phyloP scores from a whole-genome alignment of 35 echinoderm and acorn worm species.

The Apostichopus parvimensis region DNA sequence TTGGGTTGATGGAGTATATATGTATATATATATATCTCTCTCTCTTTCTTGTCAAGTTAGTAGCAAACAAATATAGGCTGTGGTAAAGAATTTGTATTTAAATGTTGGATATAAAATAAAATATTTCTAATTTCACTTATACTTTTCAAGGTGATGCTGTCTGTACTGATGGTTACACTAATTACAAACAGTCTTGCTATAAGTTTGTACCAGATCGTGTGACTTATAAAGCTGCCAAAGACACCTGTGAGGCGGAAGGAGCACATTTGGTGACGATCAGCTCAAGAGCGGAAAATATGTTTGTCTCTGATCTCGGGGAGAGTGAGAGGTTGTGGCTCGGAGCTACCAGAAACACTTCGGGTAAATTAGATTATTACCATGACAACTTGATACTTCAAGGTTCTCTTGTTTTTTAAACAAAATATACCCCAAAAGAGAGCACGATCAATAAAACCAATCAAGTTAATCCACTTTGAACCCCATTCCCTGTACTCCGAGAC shows the following conservation, averaged over 20 bases:
- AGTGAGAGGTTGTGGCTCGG: conserved; percentile 22
- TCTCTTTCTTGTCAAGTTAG: too few species aligned
- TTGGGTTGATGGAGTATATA: too few species aligned
- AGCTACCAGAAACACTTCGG: conserved; percentile 13
- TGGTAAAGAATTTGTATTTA: too few species aligned
- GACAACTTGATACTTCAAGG: too few species aligned
- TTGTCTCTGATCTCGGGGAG: background rate
- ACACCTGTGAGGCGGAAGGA: background rate
- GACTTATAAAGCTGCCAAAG: background rate
- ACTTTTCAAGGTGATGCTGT: background rate
- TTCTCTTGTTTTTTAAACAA: background rate
- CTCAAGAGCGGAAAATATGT: conserved; percentile 24
- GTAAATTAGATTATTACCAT: background rate
- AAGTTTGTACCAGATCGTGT: conserved; percentile 14
- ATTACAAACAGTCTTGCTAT: conserved; percentile 40
- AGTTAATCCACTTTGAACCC: too few species aligned
- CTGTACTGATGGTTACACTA: conserved; percentile 17
- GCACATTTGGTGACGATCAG: conserved; percentile 26
- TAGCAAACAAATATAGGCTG: too few species aligned
- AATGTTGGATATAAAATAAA: too few species aligned
- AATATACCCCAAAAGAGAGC: background rate
- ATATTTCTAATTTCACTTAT: too few species aligned
- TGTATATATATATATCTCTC: too few species aligned
- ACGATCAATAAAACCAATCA: background rate
- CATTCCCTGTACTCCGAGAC: too few species aligned